Evolutionary conservation across 2,888 invertebrate genomes (phyloP), one percentile per base, ranked within the genome.

Genomic region (Labia minor): DNA sequence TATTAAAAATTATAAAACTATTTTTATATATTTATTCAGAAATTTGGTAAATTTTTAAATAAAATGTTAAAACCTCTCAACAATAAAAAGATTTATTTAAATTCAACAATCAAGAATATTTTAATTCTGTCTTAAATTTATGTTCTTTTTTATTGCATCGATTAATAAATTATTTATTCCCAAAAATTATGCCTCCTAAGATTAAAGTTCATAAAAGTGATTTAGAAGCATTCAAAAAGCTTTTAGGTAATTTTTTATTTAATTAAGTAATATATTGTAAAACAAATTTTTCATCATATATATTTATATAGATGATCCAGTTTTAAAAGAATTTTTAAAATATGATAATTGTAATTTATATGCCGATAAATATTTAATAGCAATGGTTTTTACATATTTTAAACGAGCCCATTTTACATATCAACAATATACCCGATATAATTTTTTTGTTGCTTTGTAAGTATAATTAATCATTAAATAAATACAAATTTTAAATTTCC

Each of bases 371-470:
- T 84, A 83, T 73, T 76, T 83, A 4, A 73, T 84, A 65, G 81
- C 82, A 1, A 82, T 81, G 79, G 80, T 81, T 11, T 82, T 83
- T 74, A 79, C 79, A 10, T 83, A 82, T 73, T 83, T 84, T 74
- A 77, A 80, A 70, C 76, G 83, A 72, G 82, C 83, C 8, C 74
- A 76, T 6, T 77, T 80, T 65, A 72, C 74, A 26, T 73, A 75
- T 1, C 72, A 75, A 66, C 80, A 83, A 70, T 83, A 80, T 71
- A 81, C 77, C 21, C 73, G 74, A 63, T 74, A 76, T 62, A 81
- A 83, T 72, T 84, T 84, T 73, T 82, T 81, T 72, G 74, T 80
- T 33, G 82, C 81, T 26, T 73, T 84, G 83, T 84, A 78, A 81
- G 80, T 78, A 69, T 18, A 37, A n/a, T 49, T 21, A 26, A 26